Evolutionary conservation across 2,113 vertebrate species (phyloP).

Genomic region (Carollia perspicillata): DNA sequence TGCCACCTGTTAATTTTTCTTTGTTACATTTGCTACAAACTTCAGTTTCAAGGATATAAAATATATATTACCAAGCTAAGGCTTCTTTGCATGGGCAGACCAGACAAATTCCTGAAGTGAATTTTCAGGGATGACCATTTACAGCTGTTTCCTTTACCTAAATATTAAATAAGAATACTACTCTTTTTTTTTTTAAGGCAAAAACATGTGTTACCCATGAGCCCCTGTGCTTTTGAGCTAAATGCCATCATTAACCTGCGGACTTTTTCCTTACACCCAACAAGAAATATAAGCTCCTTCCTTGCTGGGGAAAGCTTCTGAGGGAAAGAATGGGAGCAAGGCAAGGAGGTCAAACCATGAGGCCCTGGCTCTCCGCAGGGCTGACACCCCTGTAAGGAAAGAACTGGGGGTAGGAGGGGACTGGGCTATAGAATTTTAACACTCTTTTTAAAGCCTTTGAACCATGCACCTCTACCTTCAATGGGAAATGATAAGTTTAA

Average conservation of each 20-base stretch:
- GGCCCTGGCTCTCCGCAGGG: not conserved
- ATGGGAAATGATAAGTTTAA: not conserved
- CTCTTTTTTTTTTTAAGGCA: not conserved
- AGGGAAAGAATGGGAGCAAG: not conserved
- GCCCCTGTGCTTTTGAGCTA: not conserved
- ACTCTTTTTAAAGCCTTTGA: not conserved
- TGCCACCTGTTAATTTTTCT: not conserved
- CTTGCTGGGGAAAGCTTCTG: not conserved
- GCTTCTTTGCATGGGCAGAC: not conserved
- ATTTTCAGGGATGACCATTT: slow-evolving; percentile 24
- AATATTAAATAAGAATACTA: not conserved
- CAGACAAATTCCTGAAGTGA: not conserved
- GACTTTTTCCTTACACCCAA: not conserved
- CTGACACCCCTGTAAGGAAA: not conserved
- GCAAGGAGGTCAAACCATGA: not conserved
- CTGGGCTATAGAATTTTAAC: not conserved
- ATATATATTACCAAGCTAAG: not conserved
- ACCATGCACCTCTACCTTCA: not conserved
- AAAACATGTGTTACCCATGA: slow-evolving; percentile 32
- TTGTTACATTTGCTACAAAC: not conserved
- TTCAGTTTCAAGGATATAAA: slow-evolving; percentile 36
- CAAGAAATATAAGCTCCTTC: not conserved
- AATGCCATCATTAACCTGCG: not conserved
- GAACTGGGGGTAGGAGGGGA: not conserved
- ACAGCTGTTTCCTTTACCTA: not conserved